Evolutionary conservation across 2,888 invertebrate genomes (phyloP), one percentile per base, ranked within the genome.

Genomic region (Agrochola circellaris): DNA sequence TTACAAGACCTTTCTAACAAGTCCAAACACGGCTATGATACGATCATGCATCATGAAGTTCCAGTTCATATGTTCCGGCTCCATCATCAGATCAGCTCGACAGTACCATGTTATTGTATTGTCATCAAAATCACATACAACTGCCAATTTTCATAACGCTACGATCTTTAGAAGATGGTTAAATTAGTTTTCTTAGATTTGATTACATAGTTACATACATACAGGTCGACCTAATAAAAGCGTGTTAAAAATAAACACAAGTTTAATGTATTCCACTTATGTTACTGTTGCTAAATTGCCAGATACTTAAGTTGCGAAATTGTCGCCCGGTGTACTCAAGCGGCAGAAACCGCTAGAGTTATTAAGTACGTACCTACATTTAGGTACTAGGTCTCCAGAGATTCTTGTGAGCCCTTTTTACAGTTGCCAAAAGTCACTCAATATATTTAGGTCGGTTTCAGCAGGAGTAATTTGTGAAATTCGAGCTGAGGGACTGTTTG

Each of bases 391-490:
- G 82, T 83, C 87, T 87, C 88, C 26, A 67, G 88, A 86, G 88
- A 88, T 87, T 85, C 80, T 70, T 78, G 75, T 85, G 81, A 90
- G 86, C 85, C 89, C 88, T 87, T 92, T 91, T 91, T 89, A 89
- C 86, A 83, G 85, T 85, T 79, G 86, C 81, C 77, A 81, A 81
- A 88, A 87, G 87, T 86, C 86, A 82, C 88, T 88, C 87, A 89
- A 89, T 91, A 89, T 87, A 87, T 90, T 91, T 86, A 87, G 84
- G 83, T 67, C 77, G 67, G 86, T 85, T 88, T 89, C 84, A 82
- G 82, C 81, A 73, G 74, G 86, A 88, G 89, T 87, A 90, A 91
- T 91, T 91, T 88, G 88, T 82, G 84, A 90, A 91, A 91, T 91
- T 89, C 77, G 86, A 89, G 89, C 89, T 80, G 9, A 76, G 90